phyloP scores from a whole-genome alignment of 1,140 invertebrate species.

The Drosophila setifemur region DNA sequence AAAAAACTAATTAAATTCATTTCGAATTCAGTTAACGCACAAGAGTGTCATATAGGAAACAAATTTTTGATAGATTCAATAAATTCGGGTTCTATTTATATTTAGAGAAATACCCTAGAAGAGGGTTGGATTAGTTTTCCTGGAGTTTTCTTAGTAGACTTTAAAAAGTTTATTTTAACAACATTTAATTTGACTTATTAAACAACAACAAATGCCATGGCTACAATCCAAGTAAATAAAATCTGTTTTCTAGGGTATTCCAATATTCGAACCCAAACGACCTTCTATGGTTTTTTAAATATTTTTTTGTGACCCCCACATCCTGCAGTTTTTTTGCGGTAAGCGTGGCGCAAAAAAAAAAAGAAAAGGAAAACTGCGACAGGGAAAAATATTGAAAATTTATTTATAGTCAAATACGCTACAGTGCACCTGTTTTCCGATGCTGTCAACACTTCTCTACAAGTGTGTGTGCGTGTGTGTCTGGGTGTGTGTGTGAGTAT shows the following conservation, averaged over 20 bases:
- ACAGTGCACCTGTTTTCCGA: conserved; percentile 61
- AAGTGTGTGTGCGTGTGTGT: background rate
- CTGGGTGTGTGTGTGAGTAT: background rate
- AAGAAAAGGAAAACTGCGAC: background rate
- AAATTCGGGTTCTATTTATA: too few relatives aligned
- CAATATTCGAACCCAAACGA: too few relatives aligned
- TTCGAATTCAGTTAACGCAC: conserved; percentile 30
- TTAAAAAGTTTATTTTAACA: too few relatives aligned
- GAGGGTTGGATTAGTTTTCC: too few relatives aligned
- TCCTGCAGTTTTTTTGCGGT: background rate
- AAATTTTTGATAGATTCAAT: conserved; percentile 17
- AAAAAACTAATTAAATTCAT: conserved; percentile 35
- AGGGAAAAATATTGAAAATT: conserved; percentile 66
- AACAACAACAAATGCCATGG: too few relatives aligned
- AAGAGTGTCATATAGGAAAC: background rate
- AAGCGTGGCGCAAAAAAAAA: background rate
- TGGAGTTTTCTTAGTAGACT: too few relatives aligned
- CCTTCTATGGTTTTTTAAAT: too few relatives aligned
- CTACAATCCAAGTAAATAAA: too few relatives aligned
- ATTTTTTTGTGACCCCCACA: too few relatives aligned
- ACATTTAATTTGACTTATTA: too few relatives aligned
- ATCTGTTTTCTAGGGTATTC: too few relatives aligned
- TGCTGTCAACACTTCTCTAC: conserved; percentile 7
- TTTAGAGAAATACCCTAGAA: too few relatives aligned
- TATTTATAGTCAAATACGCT: conserved; percentile 75